A percentile compares a stretch with the other conserved stretches of the same genome.
These are phyloP conservation scores for Miniopterus natalensis DNA, from an alignment of 2,113 vertebrate genomes.

Conservation along the genomic window DNA sequence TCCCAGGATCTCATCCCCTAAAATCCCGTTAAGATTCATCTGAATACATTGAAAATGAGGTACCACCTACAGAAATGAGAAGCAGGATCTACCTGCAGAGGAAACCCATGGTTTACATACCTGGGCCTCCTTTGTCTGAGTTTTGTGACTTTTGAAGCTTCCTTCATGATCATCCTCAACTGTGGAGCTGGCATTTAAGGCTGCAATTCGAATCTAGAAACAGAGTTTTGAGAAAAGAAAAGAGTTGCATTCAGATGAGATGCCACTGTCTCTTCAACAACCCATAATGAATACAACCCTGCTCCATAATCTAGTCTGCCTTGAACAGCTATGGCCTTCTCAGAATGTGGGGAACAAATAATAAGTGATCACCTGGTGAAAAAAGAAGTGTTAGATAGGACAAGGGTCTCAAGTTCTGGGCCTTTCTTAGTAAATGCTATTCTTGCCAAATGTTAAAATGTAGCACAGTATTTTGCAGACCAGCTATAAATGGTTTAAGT, in stretches of 20 bases:
- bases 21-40: neutral
- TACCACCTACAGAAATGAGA: neutral
- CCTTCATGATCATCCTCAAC: constrained; percentile 95
- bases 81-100: neutral
- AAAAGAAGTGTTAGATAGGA: neutral
- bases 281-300: neutral
- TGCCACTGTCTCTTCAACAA: neutral
- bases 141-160: constrained; percentile 93
- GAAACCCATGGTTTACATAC: constrained; percentile 79
- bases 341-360: neutral
- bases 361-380: neutral
- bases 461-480: neutral
- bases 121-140: constrained; percentile 98
- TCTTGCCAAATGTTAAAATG: neutral
- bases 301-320: neutral
- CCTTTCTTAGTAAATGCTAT: neutral
- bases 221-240: neutral
- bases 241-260: neutral
- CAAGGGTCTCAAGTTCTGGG: neutral
- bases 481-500: neutral
- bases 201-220: constrained; percentile 96
- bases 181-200: constrained; percentile 94
- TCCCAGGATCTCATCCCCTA: neutral
- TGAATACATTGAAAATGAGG: neutral
- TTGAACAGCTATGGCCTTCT: neutral